A percentile compares a stretch with the other conserved stretches of the same genome.
Evolutionary conservation across 1,140 invertebrate genomes (phyloP).

Genomic region (Zaprionus kolodkinae): DNA sequence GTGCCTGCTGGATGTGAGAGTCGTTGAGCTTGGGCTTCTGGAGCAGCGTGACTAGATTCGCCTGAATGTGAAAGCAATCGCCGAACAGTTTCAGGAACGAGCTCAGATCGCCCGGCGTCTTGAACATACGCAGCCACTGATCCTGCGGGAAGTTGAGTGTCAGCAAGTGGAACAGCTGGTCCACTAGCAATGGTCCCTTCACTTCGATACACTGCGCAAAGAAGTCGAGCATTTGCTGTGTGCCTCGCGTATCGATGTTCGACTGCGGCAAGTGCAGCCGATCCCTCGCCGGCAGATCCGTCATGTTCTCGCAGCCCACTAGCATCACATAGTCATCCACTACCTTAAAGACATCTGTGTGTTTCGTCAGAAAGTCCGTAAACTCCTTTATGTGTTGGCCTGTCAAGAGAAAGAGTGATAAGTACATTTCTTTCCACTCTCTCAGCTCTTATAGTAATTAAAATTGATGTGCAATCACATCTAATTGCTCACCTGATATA

Average conservation of each 20-base stretch:
- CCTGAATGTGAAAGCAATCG: constrained; percentile 95
- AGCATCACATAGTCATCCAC: constrained; percentile 92
- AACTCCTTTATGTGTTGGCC: constrained; percentile 97
- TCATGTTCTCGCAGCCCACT: constrained; percentile 86
- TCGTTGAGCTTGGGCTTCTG: constrained; percentile 88
- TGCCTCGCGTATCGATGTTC: constrained; percentile 92
- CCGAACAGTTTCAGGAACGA: constrained; percentile 96
- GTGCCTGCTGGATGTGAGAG: constrained; percentile 85
- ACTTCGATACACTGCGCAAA: constrained; percentile 91
- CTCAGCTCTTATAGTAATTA: not conserved
- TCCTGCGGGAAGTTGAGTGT: constrained; percentile 91
- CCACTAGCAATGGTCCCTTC: constrained; percentile 91
- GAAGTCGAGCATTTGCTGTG: constrained; percentile 91
- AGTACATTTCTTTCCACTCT: not conserved
- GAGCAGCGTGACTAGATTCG: constrained; percentile 93
- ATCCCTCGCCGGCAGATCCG: constrained; percentile 86
- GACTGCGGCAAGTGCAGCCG: constrained; percentile 88
- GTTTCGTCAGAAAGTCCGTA: constrained; percentile 93
- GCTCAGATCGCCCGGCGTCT: constrained; percentile 92
- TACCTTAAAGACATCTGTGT: constrained; percentile 94
- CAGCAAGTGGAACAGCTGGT: constrained; percentile 93
- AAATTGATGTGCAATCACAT: not conserved
- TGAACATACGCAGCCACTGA: constrained; percentile 92
- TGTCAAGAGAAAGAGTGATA: constrained; percentile 15
- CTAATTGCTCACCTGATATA: constrained; percentile 88